Conservation (phyloP, 2,888 invertebrate species). For the Coronaproctus castanopsis region DNA sequence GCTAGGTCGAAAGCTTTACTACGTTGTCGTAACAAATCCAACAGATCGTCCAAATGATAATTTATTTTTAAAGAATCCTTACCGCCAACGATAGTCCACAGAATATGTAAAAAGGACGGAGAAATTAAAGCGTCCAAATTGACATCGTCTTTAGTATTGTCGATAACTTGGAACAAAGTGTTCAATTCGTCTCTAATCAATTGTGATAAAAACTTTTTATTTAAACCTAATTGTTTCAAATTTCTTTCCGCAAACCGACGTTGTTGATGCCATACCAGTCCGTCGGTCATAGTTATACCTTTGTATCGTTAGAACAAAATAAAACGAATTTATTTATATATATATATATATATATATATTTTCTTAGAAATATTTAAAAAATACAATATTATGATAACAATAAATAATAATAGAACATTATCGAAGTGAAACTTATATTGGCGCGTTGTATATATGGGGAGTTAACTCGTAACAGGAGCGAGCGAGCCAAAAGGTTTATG, state of each 20-base stretch:
- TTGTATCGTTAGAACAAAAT: neutral
- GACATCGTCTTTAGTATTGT: neutral
- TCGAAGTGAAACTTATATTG: neutral
- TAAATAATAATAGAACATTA: neutral
- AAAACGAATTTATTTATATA: too few relatives aligned
- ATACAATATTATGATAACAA: neutral
- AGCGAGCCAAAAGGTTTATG: too few relatives aligned
- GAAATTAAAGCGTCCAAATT: slow-evolving; percentile 6
- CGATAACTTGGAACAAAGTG: slow-evolving; percentile 7
- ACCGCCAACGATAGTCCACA: slow-evolving; percentile 40
- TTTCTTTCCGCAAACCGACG: slow-evolving; percentile 34
- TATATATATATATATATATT: too few relatives aligned
- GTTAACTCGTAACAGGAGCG: too few relatives aligned
- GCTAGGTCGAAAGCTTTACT: slow-evolving; percentile 36
- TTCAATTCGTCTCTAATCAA: slow-evolving; percentile 35
- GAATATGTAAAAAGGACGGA: slow-evolving; percentile 35
- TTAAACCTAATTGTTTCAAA: slow-evolving; percentile 35
- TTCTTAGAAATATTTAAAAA: neutral
- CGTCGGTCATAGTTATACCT: slow-evolving; percentile 41
- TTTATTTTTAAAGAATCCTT: slow-evolving; percentile 29
- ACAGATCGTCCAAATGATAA: slow-evolving; percentile 27
- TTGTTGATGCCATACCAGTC: slow-evolving; percentile 35
- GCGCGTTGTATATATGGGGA: too few relatives aligned
- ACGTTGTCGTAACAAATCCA: slow-evolving; percentile 31
- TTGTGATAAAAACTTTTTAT: slow-evolving; percentile 33